Evolutionary conservation across 2,113 vertebrate genomes (phyloP).

Genomic region (Triplophysa tibetana): DNA sequence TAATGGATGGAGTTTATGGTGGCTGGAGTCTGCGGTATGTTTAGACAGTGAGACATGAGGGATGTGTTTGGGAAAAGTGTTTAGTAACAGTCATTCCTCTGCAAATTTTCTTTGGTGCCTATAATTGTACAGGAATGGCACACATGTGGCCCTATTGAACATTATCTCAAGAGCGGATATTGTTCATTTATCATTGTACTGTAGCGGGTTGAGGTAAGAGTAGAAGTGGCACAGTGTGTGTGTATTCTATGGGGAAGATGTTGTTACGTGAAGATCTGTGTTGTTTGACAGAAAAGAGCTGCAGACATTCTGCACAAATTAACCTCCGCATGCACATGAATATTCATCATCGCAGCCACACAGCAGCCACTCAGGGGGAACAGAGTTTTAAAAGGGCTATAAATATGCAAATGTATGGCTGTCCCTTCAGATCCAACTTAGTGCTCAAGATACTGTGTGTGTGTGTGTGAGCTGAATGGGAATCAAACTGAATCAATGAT

Average conservation of each 20-base stretch:
- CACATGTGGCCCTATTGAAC: background rate
- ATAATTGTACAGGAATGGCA: no score
- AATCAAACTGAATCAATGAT: slow-evolving; percentile 1
- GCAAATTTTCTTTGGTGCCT: no score
- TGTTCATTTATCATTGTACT: slow-evolving; percentile 20
- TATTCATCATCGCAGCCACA: slow-evolving; percentile 60
- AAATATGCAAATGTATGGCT: slow-evolving; percentile 41
- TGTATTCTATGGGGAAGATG: slow-evolving; percentile 30
- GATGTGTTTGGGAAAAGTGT: background rate
- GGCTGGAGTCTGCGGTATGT: background rate
- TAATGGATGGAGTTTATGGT: background rate
- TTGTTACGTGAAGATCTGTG: slow-evolving; percentile 43
- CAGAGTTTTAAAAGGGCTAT: slow-evolving; percentile 38
- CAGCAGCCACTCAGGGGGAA: slow-evolving; percentile 40
- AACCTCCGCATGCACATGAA: slow-evolving; percentile 62
- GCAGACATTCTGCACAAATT: slow-evolving; percentile 59
- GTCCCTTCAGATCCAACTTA: slow-evolving; percentile 16
- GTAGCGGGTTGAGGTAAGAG: slow-evolving; percentile 8
- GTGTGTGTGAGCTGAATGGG: background rate
- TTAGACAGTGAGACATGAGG: no score
- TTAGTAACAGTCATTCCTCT: background rate
- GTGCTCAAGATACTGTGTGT: slow-evolving; percentile 12
- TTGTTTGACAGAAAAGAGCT: slow-evolving; percentile 33
- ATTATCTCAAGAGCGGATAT: background rate
- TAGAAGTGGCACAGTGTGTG: slow-evolving; percentile 13